Evolutionary conservation across 2,113 vertebrate genomes (phyloP).

Genomic region (Uria lomvia): DNA sequence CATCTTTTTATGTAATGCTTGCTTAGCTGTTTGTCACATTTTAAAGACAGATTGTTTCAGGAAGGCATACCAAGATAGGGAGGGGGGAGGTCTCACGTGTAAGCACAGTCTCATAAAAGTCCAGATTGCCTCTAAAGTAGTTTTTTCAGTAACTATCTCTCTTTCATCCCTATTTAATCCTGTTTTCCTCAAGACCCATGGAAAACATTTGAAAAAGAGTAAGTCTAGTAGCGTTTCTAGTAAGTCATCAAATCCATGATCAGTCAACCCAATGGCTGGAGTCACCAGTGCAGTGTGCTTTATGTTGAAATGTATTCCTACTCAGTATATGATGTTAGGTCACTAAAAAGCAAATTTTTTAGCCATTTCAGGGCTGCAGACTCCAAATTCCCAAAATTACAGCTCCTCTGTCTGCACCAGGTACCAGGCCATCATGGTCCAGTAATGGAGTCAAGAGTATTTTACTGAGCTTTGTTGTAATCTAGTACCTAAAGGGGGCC

Average conservation of each 20-base stretch:
- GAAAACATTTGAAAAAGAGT: background rate
- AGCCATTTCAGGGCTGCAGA: background rate
- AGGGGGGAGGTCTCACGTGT: rapidly evolving
- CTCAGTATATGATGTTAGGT: background rate
- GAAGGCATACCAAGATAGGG: background rate
- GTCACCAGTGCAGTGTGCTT: background rate
- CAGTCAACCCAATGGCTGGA: background rate
- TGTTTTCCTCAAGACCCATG: background rate
- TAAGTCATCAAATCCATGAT: background rate
- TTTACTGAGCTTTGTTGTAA: background rate
- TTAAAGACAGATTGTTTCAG: slow-evolving; percentile 4
- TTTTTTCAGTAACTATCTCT: background rate
- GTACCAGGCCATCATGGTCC: background rate
- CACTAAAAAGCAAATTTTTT: background rate
- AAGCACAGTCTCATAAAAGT: background rate
- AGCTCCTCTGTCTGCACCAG: background rate
- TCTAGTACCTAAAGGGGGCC: too few relatives aligned
- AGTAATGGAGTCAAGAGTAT: rapidly evolving
- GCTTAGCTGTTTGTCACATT: background rate
- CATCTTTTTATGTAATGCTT: background rate
- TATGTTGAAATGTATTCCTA: background rate
- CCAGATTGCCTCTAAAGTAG: background rate
- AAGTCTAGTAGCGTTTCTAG: background rate
- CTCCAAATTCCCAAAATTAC: background rate
- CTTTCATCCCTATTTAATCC: background rate